Evolutionary conservation across 2,113 vertebrate genomes (phyloP).

Genomic region (Mustela nigripes): DNA sequence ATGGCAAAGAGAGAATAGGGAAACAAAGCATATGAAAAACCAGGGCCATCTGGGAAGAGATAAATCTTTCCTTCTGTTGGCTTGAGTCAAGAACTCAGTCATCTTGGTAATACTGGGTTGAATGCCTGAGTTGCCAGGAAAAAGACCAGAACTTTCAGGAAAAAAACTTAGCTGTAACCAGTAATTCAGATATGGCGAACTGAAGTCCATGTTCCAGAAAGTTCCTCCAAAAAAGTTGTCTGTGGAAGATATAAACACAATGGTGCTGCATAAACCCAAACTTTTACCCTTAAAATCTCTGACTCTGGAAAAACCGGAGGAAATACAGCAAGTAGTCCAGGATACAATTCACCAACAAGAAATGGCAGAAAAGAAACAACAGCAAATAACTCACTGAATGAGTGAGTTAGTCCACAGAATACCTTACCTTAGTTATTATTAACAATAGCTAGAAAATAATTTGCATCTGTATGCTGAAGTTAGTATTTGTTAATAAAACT

Average conservation of each 20-base stretch:
- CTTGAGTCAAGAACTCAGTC: neutral
- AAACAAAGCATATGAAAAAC: neutral
- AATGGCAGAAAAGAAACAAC: constrained; percentile 84
- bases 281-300: constrained; percentile 97
- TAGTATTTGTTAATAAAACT: constrained; percentile 48
- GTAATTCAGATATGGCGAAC: neutral
- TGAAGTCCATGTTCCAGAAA: neutral
- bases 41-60: neutral
- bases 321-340: constrained; percentile 95
- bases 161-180: neutral
- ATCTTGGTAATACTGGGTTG: neutral
- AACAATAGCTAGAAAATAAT: constrained; percentile 8
- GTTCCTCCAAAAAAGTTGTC: constrained; percentile 83
- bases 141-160: neutral
- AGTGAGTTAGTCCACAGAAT: neutral
- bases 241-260: constrained; percentile 92
- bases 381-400: constrained; percentile 58
- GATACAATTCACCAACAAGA: constrained; percentile 92
- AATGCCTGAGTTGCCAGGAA: neutral
- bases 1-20: neutral
- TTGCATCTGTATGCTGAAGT: neutral
- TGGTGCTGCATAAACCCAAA: constrained; percentile 97
- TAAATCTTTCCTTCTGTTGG: neutral
- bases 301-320: constrained; percentile 96
- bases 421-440: neutral